Conservation (phyloP, 92 coral and sea anemone species). For the Epizoanthus stellaris region DNA sequence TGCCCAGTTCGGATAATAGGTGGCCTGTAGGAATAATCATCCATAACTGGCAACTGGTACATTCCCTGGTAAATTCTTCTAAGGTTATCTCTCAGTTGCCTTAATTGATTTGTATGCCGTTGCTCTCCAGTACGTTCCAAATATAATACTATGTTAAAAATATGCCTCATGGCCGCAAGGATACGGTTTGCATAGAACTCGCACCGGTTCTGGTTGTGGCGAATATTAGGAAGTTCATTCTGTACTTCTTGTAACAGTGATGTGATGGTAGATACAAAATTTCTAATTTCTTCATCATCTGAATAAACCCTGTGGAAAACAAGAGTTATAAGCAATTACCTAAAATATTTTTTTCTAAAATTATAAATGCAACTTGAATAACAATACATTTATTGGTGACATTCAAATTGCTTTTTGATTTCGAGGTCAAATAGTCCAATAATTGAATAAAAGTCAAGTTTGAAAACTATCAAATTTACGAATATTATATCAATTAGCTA, state of each 20-base stretch:
- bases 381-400: no score
- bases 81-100: not conserved
- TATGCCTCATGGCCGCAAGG: conserved; percentile 35
- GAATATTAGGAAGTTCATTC: conserved; percentile 9
- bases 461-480: no score
- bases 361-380: no score
- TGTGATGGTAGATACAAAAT: conserved; percentile 18
- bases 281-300: conserved; percentile 20
- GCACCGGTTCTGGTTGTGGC: conserved; percentile 33
- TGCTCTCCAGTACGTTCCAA: conserved; percentile 14
- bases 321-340: no score
- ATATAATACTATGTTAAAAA: conserved; percentile 17
- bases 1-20: conserved; percentile 25
- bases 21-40: conserved; percentile 42
- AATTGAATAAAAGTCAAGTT: no score
- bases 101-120: not conserved
- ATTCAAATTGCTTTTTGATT: no score
- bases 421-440: no score
- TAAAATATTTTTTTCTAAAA: no score
- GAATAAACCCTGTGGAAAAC: not conserved
- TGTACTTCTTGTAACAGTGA: conserved; percentile 22
- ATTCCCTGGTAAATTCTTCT: not conserved
- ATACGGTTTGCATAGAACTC: conserved; percentile 59
- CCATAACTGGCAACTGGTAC: conserved; percentile 40
- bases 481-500: no score